phyloP scores from a whole-genome alignment of 2,113 vertebrate genomes.

The Pseudopodoces humilis region DNA sequence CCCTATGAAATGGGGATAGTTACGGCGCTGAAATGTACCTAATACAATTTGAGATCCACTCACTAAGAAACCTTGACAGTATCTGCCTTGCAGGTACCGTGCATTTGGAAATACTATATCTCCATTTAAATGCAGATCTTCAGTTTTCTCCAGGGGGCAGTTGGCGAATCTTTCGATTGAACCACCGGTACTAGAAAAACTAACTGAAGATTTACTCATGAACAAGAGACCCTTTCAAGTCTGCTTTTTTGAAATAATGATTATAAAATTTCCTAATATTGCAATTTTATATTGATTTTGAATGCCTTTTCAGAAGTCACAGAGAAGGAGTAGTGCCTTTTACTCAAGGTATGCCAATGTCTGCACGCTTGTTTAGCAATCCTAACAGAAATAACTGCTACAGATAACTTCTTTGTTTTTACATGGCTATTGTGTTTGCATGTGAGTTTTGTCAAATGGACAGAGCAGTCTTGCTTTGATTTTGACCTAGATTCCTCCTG shows the following conservation, averaged over 20 bases:
- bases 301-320: conserved; percentile 54
- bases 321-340: background rate
- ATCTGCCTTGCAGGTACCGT: conserved; percentile 75
- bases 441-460: conserved; percentile 46
- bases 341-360: conserved; percentile 8
- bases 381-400: background rate
- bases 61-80: conserved; percentile 71
- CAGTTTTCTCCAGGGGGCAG: conserved; percentile 77
- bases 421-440: conserved; percentile 34
- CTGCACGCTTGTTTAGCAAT: background rate
- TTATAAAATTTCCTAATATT: conserved; percentile 67
- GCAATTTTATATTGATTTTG: conserved; percentile 65
- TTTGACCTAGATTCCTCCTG: conserved; percentile 70
- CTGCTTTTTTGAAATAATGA: conserved; percentile 67
- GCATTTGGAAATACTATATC: conserved; percentile 75
- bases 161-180: conserved; percentile 76
- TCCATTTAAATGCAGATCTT: conserved; percentile 81
- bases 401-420: conserved; percentile 61
- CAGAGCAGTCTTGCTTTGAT: conserved; percentile 59
- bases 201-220: conserved; percentile 73
- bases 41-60: conserved; percentile 68
- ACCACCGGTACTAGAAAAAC: conserved; percentile 71
- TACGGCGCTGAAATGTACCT: conserved; percentile 57
- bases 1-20: conserved; percentile 24
- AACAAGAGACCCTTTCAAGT: conserved; percentile 72